Percentiles rank a stretch among this genome's conserved stretches.
These are phyloP conservation scores for Centropyge bicolor DNA, from an alignment of 2,797 vertebrate species.

Conservation along the genomic window DNA sequence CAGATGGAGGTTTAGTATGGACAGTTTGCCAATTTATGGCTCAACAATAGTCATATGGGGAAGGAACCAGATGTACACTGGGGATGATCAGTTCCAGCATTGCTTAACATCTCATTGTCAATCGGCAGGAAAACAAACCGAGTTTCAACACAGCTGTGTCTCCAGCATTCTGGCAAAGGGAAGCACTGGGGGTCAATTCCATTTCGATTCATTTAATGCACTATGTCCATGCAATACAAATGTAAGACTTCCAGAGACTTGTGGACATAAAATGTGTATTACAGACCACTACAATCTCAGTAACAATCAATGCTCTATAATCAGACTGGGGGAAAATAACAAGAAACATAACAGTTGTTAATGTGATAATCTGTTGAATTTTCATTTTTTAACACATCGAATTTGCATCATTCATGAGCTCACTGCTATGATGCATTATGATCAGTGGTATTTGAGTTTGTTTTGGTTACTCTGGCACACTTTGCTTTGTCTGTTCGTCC, in stretches of 20 bases:
- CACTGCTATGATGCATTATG: conserved; percentile 20
- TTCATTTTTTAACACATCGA: not conserved
- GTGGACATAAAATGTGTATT: conserved; percentile 3
- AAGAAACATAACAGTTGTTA: not conserved
- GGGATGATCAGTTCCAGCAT: conserved; percentile 26
- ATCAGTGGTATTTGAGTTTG: conserved; percentile 25
- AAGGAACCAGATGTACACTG: conserved; percentile 66
- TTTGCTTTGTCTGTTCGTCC: conserved; percentile 5
- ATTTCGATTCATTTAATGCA: conserved; percentile 28
- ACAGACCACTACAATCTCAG: not conserved
- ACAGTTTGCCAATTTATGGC: conserved; percentile 48
- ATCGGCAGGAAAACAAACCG: conserved; percentile 27
- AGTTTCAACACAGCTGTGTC: conserved; percentile 61
- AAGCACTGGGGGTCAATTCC: conserved; percentile 27
- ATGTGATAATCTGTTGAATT: not conserved
- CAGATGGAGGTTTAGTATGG: conserved; percentile 61
- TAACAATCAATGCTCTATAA: not conserved
- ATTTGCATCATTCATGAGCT: conserved; percentile 22
- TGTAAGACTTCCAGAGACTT: not conserved
- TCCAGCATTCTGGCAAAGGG: conserved; percentile 13
- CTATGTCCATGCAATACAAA: conserved; percentile 12
- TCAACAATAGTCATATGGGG: conserved; percentile 51
- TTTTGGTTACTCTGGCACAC: conserved; percentile 2
- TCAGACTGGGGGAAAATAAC: not conserved
- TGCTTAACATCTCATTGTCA: conserved; percentile 54